phyloP scores from a whole-genome alignment of 2,888 invertebrate species.

The Catocala fraxini region DNA sequence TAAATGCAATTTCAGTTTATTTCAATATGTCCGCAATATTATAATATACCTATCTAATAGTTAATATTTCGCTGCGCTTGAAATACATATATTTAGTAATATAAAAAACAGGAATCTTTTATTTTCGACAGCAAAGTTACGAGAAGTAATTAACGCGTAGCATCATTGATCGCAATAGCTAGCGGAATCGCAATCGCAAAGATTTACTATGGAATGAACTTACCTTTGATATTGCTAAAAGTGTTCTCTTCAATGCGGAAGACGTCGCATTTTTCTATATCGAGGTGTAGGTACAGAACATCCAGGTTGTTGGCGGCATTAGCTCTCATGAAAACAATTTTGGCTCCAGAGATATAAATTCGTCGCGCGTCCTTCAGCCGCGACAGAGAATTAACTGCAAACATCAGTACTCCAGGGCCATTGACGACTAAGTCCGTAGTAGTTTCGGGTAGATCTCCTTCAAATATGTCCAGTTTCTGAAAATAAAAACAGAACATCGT shows the following conservation, averaged over 20 bases:
- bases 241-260: slow-evolving; percentile 89
- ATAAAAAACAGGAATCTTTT: background rate
- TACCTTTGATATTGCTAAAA: slow-evolving; percentile 88
- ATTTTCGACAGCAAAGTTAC: background rate
- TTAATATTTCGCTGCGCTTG: slow-evolving; percentile 19
- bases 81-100: background rate
- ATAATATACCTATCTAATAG: too few species aligned
- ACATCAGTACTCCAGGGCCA: slow-evolving; percentile 85
- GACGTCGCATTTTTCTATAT: slow-evolving; percentile 88
- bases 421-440: slow-evolving; percentile 87
- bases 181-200: slow-evolving; percentile 26
- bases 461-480: slow-evolving; percentile 81
- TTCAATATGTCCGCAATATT: too few species aligned
- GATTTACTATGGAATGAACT: slow-evolving; percentile 31
- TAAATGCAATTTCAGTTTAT: too few species aligned
- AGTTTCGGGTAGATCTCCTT: slow-evolving; percentile 87
- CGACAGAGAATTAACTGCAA: slow-evolving; percentile 87
- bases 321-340: slow-evolving; percentile 85
- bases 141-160: slow-evolving; percentile 14
- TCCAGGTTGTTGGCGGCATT: slow-evolving; percentile 89
- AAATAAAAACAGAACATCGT: slow-evolving; percentile 39
- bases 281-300: slow-evolving; percentile 87
- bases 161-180: slow-evolving; percentile 29
- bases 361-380: slow-evolving; percentile 85
- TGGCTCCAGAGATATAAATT: slow-evolving; percentile 85